Base-by-base conservation (phyloP, 2,797 vertebrate genomes). In the Sebastes itinus region DNA sequence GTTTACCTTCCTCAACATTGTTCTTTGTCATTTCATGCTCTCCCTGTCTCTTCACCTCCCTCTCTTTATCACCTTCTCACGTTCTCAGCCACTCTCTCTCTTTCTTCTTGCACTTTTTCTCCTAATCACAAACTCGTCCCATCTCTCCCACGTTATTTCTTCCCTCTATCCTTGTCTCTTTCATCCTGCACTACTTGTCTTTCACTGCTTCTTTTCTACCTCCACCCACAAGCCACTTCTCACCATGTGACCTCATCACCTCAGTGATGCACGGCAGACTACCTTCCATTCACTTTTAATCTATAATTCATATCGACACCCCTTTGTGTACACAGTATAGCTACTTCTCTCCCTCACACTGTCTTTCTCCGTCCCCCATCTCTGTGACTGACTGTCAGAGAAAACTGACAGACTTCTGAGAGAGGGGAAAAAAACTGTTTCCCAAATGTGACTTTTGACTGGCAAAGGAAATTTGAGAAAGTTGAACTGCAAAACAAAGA, bases 1-100 rank as follows among this genome's bases (percentile, higher is more conserved):
- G 81, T 87, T 89, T 84, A 70, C 81, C 76, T 66, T 84, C 32
- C 13, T 59, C 22, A 32, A 20, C 72, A 20, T 64, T 68, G 30
- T 74, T 82, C 58, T 71, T 65, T 87, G 73, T 70, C 82, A 72
- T 71, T 60, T 33, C 75, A 1, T 30, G 22, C 33, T 61, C 2
- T 59, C 23, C 23, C 42, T 59, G 13, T 32, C 76, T 75, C 23
- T 52, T 46, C 42, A 46, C 16, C 42, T 46, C 42, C 42, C 65
- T 70, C 69, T 66, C 77, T 46, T 73, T 75, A 72, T 54, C 49
- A 8, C 20, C 0, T 52, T 52, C 49, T n/a, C 20, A n/a, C 49
- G 8, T 46, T 46, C 42, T 46, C 16, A 46, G 42, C 42, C 42
- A 46, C 42, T 46, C 13, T 20, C 28, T 72, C 46, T 32, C 68